Evolutionary conservation across 1,140 invertebrate genomes (phyloP).

Genomic region (Drosophila orosa): DNA sequence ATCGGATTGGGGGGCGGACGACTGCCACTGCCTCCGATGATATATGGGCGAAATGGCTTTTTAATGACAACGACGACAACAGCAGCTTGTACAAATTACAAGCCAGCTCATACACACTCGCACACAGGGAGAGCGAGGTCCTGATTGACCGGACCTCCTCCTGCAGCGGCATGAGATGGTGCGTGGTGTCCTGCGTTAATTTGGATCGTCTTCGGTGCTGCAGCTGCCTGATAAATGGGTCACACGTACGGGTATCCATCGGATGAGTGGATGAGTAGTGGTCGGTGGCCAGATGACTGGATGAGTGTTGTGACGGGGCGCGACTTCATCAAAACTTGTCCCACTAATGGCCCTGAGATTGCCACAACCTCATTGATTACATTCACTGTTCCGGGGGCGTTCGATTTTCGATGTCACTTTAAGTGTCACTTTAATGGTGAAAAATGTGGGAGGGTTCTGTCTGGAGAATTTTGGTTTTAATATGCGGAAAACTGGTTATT

Average conservation of each 20-base stretch:
- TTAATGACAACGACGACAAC: conserved; percentile 83
- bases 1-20: conserved; percentile 30
- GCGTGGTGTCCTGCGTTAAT: conserved; percentile 52
- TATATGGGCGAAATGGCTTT: conserved; percentile 81
- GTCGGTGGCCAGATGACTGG: conserved; percentile 40
- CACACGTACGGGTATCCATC: conserved; percentile 59
- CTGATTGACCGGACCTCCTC: conserved; percentile 63
- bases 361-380: conserved; percentile 39
- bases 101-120: conserved; percentile 48
- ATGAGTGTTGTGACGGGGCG: conserved; percentile 64
- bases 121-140: conserved; percentile 16
- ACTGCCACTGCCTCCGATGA: conserved; percentile 56
- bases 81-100: conserved; percentile 81
- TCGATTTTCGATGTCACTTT: conserved; percentile 28
- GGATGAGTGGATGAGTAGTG: conserved; percentile 10
- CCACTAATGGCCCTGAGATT: conserved; percentile 49
- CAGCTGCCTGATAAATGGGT: conserved; percentile 74
- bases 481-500: not conserved
- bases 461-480: not conserved
- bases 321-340: conserved; percentile 67
- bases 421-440: not conserved
- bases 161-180: conserved; percentile 10
- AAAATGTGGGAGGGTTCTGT: not conserved
- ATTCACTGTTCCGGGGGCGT: conserved; percentile 1
- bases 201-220: conserved; percentile 73